Evolutionary conservation across 2,888 invertebrate genomes (phyloP), one percentile per base, ranked within the genome.

Genomic region (Megamerina dolium): DNA sequence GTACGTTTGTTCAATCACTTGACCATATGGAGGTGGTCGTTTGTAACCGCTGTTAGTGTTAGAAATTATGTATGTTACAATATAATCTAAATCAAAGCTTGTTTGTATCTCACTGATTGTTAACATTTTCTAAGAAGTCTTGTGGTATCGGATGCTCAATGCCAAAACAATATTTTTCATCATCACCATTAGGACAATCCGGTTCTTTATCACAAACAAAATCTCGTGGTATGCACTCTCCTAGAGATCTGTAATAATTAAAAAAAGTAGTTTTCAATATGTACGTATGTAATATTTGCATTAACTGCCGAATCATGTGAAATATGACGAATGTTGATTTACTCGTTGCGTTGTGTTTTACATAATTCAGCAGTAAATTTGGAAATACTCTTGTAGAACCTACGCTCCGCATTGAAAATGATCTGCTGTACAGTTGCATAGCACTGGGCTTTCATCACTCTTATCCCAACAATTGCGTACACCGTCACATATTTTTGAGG

Each of bases 161-260:
- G 10, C 70, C 79, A 38, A 77, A 74, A 59, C 89, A 89, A 5
- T 71, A 66, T 6, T 61, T 62, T 62, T 89, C 89, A 57, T 90
- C 89, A 52, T 85, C 83, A 5, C 81, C 82, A 45, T 79, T 73
- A 0, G 81, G 80, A 63, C 89, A 90, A 59, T 90, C 88, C 1
- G 64, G 56, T 6, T 77, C 66, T n/a, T 81, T 83, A 60, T 89
- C 89, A 60, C 89, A 89, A 1, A 87, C 78, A 70, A 84, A 79
- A 51, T 87, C 87, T 18, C 73, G 73, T 0, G 87, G 77, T 33
- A 89, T 75, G 56, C 88, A 88, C 39, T 74, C 72, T 6, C 75
- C 70, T 17, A 73, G 55, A 9, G 61, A 59, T 14, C 70, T 69
- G 37, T 33, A 44, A 21, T n/a, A n/a, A n/a, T n/a, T n/a, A 38